phyloP scores from a whole-genome alignment of 2,797 vertebrate genomes.

The Enteromius thamalakanensis region DNA sequence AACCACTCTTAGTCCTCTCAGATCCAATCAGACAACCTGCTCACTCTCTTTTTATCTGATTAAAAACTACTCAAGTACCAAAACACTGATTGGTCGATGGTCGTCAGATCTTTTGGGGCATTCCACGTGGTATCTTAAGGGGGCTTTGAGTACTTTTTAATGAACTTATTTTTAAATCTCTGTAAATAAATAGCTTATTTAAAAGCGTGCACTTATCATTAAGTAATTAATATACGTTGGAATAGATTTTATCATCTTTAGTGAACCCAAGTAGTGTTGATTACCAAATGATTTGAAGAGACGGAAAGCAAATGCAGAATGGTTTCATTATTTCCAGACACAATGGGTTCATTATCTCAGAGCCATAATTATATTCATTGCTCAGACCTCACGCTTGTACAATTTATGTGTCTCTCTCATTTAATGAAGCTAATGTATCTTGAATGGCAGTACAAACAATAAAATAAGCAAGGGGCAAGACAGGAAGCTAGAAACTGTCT shows the following conservation, averaged over 20 bases:
- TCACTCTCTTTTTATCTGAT: slow-evolving; percentile 21
- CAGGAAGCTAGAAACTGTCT: background rate
- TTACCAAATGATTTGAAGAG: slow-evolving; percentile 51
- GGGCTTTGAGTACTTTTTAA: slow-evolving; percentile 11
- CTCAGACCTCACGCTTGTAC: slow-evolving; percentile 52
- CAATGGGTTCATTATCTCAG: slow-evolving; percentile 60
- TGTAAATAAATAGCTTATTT: slow-evolving; percentile 39
- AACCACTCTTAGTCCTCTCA: slow-evolving; percentile 21
- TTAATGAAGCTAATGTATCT: slow-evolving; percentile 55
- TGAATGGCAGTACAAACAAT: slow-evolving; percentile 39
- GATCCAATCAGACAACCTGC: slow-evolving; percentile 35
- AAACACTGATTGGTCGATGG: slow-evolving; percentile 16
- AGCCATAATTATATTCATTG: slow-evolving; percentile 57
- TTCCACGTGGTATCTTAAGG: background rate
- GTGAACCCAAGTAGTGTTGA: slow-evolving; percentile 48
- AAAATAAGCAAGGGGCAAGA: slow-evolving; percentile 30
- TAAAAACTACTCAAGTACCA: slow-evolving; percentile 30
- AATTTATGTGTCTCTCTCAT: slow-evolving; percentile 51
- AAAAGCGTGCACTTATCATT: slow-evolving; percentile 35
- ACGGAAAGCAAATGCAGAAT: slow-evolving; percentile 41
- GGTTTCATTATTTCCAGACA: slow-evolving; percentile 56
- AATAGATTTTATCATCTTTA: slow-evolving; percentile 38
- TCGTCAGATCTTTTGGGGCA: slow-evolving; percentile 12
- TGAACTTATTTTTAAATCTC: background rate
- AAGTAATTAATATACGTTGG: slow-evolving; percentile 42